Base-by-base conservation (phyloP, 2,888 invertebrate genomes). In the Galeruca laticollis region DNA sequence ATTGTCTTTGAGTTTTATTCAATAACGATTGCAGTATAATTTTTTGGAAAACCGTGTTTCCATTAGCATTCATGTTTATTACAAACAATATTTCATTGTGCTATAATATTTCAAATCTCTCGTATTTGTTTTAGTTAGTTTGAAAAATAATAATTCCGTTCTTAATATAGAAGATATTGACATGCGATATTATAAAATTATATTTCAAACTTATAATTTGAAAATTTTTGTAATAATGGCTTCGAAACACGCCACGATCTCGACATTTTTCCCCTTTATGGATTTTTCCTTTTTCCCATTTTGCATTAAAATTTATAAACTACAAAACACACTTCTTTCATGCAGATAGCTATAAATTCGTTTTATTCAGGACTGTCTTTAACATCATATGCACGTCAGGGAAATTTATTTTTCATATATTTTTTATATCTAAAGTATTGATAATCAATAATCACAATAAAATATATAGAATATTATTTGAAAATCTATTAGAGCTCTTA, bases 161-260 rank as follows among this genome's bases (percentile, higher is more conserved):
- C 75, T 77, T 78, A 81, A 81, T 81, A 80, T 79, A 79, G 78
- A 79, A 80, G 79, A 80, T 82, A 82, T 82, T 80, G 82, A 82
- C 83, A 83, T 82, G 83, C 83, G 77, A 83, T 82, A 82, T 80
- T 80, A 80, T 81, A 80, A 82, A 82, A 82, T 82, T 82, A 81
- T 79, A 78, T 82, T 82, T 78, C 79, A 77, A 82, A 83, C 77
- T 82, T 82, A 80, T 82, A 82, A 82, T 82, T 82, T 82, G 80
- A 79, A 82, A 82, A 82, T 82, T 82, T 82, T 82, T 82, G 81
- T 78, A 78, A 78, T 82, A 83, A 83, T 77, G 82, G 79, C 79
- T 73, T 69, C 40, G 49, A 67, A 76, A 70, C 83, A 83, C 82
- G 82, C 83, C 77, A 82, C 71, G 69, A 69, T 76, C 74, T 73